A percentile compares a stretch with the other conserved stretches of the same genome.
Evolutionary conservation across 2,113 vertebrate genomes (phyloP).

Genomic region (Mastomys natalensis): DNA sequence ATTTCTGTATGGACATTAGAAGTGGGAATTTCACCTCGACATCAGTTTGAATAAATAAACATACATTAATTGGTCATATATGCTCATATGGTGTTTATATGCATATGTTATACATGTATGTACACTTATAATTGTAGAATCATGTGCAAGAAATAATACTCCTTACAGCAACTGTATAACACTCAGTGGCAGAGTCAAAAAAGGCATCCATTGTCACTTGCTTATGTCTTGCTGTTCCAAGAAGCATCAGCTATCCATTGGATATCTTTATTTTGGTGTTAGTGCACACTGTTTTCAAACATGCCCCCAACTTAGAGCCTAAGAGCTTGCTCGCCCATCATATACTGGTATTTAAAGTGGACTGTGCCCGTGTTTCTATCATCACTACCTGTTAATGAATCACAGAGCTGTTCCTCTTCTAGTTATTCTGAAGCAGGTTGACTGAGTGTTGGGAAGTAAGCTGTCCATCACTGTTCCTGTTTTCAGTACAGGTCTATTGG

Average conservation of each 20-base stretch:
- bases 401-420: not conserved
- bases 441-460: not conserved
- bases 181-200: not conserved
- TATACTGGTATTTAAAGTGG: not conserved
- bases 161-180: not conserved
- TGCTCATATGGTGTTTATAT: not conserved
- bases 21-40: not conserved
- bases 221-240: not conserved
- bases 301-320: not conserved
- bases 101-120: not conserved
- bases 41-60: not conserved
- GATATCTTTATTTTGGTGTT: not conserved
- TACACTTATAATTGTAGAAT: not conserved
- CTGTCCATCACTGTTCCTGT: not conserved
- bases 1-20: not conserved
- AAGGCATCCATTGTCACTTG: rapidly evolving
- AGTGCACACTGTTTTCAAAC: not conserved
- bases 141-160: not conserved
- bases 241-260: not conserved
- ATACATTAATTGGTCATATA: not conserved
- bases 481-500: not conserved
- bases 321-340: not conserved
- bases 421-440: not conserved
- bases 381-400: not conserved
- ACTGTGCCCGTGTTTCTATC: not conserved